Evolutionary conservation across 2,888 invertebrate genomes (phyloP), one percentile per base, ranked within the genome.

Genomic region (Julus scanicus): DNA sequence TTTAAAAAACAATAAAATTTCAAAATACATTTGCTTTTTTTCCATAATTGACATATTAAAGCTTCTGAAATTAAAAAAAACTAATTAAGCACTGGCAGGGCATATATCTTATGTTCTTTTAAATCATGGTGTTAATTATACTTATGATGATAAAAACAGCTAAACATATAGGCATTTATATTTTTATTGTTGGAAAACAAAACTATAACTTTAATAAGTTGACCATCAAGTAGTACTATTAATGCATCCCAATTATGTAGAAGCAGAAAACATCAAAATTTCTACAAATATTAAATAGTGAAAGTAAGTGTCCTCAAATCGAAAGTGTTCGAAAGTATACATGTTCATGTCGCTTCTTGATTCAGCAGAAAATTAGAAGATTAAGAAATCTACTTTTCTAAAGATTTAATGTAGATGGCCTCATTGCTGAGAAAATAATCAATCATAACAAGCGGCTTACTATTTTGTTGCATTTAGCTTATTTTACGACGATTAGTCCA

Each of bases 121-220:
- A 29, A 20, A 20, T 71, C 13, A 29, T 13, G 37, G 37, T 37
- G 37, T 20, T 80, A 29, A 20, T 37, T 37, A 80, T 80, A 80
- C 37, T 37, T 37, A 80, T 1, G 80, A 37, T 80, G 80, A 37
- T 80, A 80, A 80, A 37, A 80, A 80, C 2, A 37, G 37, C 13
- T 37, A 37, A 13, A 80, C 13, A 13, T 37, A 29, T 37, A 13
- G 37, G 3, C 37, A 80, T 37, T 37, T 29, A 13, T 80, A 80
- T 80, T 80, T 80, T 37, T 2, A 80, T 80, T 80, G 80, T 37
- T 80, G 37, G 80, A 80, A 80, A 80, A 80, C 80, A 37, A 80
- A 80, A 37, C 37, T 71, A 37, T 80, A 80, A 37, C 37, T 80
- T 9, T 2, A 0, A 80, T 29, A 80, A 37, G 20, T 5, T 80